These are phyloP conservation scores for Nymphalis io DNA, from an alignment of 1,140 invertebrate species.

Conservation along the genomic window DNA sequence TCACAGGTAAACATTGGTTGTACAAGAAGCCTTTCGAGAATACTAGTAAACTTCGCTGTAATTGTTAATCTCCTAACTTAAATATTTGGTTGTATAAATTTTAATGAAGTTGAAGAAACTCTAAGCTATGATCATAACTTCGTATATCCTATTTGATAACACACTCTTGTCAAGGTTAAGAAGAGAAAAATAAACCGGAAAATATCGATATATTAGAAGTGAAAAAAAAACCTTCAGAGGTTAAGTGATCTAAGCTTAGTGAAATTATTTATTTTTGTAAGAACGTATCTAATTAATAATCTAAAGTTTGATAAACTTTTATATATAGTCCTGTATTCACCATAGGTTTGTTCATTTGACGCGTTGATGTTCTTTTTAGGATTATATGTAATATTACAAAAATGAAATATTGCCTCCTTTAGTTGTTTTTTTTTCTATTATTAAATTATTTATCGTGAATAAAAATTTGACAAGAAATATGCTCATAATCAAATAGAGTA, in stretches of 20 bases:
- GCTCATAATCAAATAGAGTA: slow-evolving; percentile 10
- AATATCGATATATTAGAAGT: too few relatives aligned
- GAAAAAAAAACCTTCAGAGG: too few relatives aligned
- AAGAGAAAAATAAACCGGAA: too few relatives aligned
- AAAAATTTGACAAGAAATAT: background rate
- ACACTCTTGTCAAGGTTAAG: too few relatives aligned
- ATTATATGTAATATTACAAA: slow-evolving; percentile 22
- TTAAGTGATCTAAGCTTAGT: too few relatives aligned
- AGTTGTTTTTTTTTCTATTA: background rate
- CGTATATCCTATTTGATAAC: background rate
- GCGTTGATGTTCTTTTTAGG: slow-evolving; percentile 65
- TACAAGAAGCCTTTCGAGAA: background rate
- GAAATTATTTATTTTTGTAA: too few relatives aligned
- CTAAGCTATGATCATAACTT: background rate
- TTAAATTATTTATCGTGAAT: background rate
- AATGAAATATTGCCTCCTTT: background rate
- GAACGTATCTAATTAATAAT: too few relatives aligned
- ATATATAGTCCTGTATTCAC: too few relatives aligned
- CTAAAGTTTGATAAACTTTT: too few relatives aligned
- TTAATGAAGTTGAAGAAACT: background rate
- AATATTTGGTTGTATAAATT: background rate
- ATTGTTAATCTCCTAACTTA: background rate
- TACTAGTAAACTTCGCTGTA: background rate
- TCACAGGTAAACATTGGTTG: background rate
- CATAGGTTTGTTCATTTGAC: slow-evolving; percentile 14